These are phyloP conservation scores for Hypsopygia costalis DNA, from an alignment of 2,888 invertebrate species.

Conservation along the genomic window DNA sequence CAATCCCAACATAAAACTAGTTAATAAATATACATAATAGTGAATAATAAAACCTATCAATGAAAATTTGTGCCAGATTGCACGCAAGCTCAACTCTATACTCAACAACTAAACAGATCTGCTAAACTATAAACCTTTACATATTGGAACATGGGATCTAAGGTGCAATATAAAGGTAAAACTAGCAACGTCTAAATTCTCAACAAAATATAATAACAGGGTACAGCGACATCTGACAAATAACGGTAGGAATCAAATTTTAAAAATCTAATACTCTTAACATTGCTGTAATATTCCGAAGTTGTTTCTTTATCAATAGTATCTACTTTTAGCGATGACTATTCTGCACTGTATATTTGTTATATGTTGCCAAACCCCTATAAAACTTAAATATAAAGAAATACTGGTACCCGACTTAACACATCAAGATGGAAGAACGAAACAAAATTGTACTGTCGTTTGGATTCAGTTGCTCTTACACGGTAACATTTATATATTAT, in stretches of 20 bases:
- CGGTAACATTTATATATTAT: not conserved
- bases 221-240: not conserved
- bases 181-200: not conserved
- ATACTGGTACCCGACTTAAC: constrained; percentile 6
- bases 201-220: not conserved
- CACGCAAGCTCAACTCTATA: not conserved
- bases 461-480: not conserved
- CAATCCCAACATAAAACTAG: not conserved
- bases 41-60: not conserved
- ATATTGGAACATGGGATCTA: not conserved
- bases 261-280: too few relatives aligned
- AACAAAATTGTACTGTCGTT: constrained; percentile 6
- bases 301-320: too few relatives aligned
- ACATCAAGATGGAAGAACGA: constrained; percentile 3
- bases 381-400: constrained; percentile 7
- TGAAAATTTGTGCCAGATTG: not conserved
- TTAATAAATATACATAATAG: not conserved
- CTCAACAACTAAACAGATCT: not conserved
- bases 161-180: too few relatives aligned
- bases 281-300: too few relatives aligned
- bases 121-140: not conserved
- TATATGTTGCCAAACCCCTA: not conserved
- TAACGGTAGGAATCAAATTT: too few relatives aligned
- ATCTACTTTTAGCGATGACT: too few relatives aligned
- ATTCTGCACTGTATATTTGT: not conserved